Evolutionary conservation across 2,113 vertebrate genomes (phyloP).

Genomic region (Pterophyllum scalare): DNA sequence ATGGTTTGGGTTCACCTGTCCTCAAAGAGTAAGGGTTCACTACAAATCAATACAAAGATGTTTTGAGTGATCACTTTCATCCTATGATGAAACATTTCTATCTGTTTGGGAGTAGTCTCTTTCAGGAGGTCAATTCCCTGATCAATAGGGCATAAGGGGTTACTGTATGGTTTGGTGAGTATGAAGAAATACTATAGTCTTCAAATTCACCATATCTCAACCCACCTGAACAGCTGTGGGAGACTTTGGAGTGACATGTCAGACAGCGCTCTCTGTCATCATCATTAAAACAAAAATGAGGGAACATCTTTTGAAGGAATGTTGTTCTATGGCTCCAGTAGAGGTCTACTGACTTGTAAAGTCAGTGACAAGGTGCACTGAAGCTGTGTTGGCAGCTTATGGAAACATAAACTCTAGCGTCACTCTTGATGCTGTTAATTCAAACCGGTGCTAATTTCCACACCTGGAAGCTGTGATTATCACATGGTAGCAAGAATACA

Average conservation of each 20-base stretch:
- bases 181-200: background rate
- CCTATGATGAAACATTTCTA: background rate
- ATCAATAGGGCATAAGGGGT: background rate
- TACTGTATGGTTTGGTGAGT: background rate
- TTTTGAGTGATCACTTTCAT: background rate
- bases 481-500: conserved; percentile 3
- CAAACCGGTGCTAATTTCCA: conserved; percentile 32
- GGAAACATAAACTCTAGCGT: background rate
- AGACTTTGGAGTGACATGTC: background rate
- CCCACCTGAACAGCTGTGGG: background rate
- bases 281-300: background rate
- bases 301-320: rapidly evolving
- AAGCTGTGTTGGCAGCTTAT: too few relatives aligned
- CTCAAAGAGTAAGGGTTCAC: background rate
- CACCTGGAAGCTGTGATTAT: conserved; percentile 47
- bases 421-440: conserved; percentile 34
- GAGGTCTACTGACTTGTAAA: background rate
- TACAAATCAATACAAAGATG: background rate
- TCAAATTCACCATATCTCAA: background rate
- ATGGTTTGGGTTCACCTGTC: background rate
- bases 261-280: background rate
- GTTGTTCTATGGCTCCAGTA: background rate
- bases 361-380: background rate
- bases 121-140: background rate
- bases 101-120: background rate